These are phyloP conservation scores for Himantopus leucocephalus DNA, from an alignment of 2,113 vertebrate genomes.

Conservation along the genomic window DNA sequence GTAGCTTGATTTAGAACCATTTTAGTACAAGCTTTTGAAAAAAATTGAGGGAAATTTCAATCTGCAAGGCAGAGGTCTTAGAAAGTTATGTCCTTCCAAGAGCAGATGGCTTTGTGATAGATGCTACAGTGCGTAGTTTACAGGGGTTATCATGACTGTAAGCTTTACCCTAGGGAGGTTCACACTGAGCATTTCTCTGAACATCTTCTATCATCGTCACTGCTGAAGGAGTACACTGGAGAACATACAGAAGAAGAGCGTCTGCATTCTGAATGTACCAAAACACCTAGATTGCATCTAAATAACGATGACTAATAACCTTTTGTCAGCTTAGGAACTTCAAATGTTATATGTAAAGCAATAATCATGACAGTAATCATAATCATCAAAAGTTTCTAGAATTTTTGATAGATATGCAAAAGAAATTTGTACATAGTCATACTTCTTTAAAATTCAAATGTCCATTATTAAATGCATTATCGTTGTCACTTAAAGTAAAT, in stretches of 20 bases:
- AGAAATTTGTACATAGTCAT: not conserved
- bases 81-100: not conserved
- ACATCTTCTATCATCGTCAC: not conserved
- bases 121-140: not conserved
- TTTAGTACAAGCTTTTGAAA: not conserved
- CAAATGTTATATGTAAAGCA: not conserved
- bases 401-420: not conserved
- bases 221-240: not conserved
- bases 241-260: not conserved
- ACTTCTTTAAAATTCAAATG: not conserved
- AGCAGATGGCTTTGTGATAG: not conserved
- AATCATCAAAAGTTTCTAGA: not conserved
- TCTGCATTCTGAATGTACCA: not conserved
- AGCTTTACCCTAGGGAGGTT: not conserved
- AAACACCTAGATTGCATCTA: not conserved
- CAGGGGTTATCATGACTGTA: not conserved
- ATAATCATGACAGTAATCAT: not conserved
- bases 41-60: not conserved
- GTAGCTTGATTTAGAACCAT: not conserved
- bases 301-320: not conserved
- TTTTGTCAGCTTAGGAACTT: not conserved
- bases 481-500: not conserved
- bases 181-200: not conserved
- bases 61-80: not conserved
- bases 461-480: slow-evolving; percentile 14